A percentile compares a stretch with the other conserved stretches of the same genome.
phyloP scores from a whole-genome alignment of 2,888 invertebrate genomes.

The Drosophila demipolita region DNA sequence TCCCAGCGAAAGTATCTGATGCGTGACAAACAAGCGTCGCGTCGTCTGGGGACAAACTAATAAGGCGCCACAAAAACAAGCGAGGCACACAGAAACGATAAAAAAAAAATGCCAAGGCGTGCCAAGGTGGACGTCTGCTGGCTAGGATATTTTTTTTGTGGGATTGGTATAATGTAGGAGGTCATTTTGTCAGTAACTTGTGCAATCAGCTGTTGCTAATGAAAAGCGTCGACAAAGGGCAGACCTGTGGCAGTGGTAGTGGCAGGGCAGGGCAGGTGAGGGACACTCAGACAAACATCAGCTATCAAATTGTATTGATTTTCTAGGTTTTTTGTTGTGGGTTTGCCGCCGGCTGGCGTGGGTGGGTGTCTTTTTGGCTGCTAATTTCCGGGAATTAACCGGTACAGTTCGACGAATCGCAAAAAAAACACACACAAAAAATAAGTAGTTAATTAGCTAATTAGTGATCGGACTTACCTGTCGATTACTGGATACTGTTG shows the following conservation, averaged over 20 bases:
- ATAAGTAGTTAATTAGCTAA: slow-evolving; percentile 49
- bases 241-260: background rate
- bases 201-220: slow-evolving; percentile 80
- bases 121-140: slow-evolving; percentile 63
- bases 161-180: slow-evolving; percentile 33
- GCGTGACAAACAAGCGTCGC: slow-evolving; percentile 43
- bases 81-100: slow-evolving; percentile 12
- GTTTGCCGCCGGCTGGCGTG: background rate
- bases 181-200: slow-evolving; percentile 64
- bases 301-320: slow-evolving; percentile 55
- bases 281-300: slow-evolving; percentile 10
- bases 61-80: slow-evolving; percentile 65
- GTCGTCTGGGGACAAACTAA: slow-evolving; percentile 55
- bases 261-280: background rate
- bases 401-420: background rate
- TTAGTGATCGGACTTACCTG: slow-evolving; percentile 49
- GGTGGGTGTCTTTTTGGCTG: background rate
- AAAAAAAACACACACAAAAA: background rate
- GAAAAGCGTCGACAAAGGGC: slow-evolving; percentile 55
- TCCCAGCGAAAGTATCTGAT: slow-evolving; percentile 33
- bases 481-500: slow-evolving; percentile 20
- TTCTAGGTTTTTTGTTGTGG: slow-evolving; percentile 33
- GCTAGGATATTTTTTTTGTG: slow-evolving; percentile 18
- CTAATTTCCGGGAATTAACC: slow-evolving; percentile 36
- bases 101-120: slow-evolving; percentile 38